Conservation (phyloP, 2,113 vertebrate genomes). For the Acinonyx jubatus region DNA sequence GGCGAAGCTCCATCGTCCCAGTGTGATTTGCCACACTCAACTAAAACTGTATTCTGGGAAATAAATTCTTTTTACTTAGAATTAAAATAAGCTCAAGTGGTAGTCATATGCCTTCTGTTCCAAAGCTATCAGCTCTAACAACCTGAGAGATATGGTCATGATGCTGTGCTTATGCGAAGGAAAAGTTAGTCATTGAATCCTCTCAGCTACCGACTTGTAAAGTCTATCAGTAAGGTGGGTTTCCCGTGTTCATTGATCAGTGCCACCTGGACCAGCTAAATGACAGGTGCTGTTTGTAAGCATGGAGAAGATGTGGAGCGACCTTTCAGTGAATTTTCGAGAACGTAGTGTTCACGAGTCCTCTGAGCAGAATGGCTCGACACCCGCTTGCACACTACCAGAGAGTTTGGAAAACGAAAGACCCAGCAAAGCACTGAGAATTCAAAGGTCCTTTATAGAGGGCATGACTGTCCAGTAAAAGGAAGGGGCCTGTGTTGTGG, state of each 20-base stretch:
- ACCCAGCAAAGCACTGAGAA: no score
- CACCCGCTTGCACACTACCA: background rate
- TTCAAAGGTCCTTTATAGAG: background rate
- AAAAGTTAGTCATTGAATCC: background rate
- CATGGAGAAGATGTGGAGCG: background rate
- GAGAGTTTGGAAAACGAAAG: background rate
- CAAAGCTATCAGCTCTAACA: background rate
- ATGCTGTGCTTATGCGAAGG: background rate
- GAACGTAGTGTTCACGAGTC: background rate
- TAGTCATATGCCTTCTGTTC: background rate
- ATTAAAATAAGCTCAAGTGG: slow-evolving; percentile 20
- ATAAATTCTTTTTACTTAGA: slow-evolving; percentile 4
- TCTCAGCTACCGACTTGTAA: background rate
- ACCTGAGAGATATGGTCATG: background rate
- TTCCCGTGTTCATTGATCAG: background rate
- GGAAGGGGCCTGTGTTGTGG: fast-evolving
- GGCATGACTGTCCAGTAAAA: background rate
- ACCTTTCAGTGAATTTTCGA: background rate
- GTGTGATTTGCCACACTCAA: background rate
- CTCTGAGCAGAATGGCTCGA: background rate
- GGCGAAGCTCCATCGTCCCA: background rate
- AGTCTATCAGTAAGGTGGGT: background rate
- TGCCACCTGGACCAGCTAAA: background rate
- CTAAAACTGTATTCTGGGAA: background rate
- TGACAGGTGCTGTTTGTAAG: background rate